phyloP scores from a whole-genome alignment of 2,888 invertebrate species.

The Tigriopus californicus region DNA sequence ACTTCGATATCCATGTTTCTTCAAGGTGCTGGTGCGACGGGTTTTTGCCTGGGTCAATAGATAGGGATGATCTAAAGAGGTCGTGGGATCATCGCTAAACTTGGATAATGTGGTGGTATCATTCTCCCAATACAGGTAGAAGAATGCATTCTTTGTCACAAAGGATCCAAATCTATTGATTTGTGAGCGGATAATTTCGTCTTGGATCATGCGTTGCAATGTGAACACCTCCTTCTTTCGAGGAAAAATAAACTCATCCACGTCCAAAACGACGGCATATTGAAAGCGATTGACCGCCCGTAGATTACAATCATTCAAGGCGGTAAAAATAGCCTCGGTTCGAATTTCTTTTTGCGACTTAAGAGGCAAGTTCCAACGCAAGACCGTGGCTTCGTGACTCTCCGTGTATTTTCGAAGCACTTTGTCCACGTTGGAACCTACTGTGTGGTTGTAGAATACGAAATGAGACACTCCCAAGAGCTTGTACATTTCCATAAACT shows the following conservation, averaged over 20 bases:
- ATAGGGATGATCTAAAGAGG: constrained; percentile 20
- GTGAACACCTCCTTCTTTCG: constrained; percentile 20
- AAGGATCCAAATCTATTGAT: constrained; percentile 24
- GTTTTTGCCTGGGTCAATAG: constrained; percentile 23
- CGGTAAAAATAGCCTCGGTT: constrained; percentile 25
- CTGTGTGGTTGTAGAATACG: constrained; percentile 31
- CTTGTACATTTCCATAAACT: constrained; percentile 33
- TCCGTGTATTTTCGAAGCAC: constrained; percentile 28
- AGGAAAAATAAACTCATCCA: constrained; percentile 26
- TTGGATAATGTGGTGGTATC: constrained; percentile 25
- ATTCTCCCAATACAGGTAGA: constrained; percentile 31
- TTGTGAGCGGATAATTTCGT: neutral
- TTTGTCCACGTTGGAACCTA: constrained; percentile 25
- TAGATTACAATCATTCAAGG: constrained; percentile 25
- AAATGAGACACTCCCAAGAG: constrained; percentile 32
- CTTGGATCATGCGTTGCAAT: constrained; percentile 4
- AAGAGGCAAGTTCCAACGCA: constrained; percentile 29
- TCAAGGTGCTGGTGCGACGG: constrained; percentile 20
- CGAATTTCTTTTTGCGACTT: constrained; percentile 25
- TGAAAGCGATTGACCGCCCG: constrained; percentile 25
- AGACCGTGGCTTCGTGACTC: constrained; percentile 25
- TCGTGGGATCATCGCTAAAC: constrained; percentile 23
- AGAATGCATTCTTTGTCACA: constrained; percentile 33
- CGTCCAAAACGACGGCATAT: constrained; percentile 23
- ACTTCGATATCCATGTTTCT: constrained; percentile 29